Conservation (phyloP, 2,113 vertebrate species). For the Saimiri boliviensis region DNA sequence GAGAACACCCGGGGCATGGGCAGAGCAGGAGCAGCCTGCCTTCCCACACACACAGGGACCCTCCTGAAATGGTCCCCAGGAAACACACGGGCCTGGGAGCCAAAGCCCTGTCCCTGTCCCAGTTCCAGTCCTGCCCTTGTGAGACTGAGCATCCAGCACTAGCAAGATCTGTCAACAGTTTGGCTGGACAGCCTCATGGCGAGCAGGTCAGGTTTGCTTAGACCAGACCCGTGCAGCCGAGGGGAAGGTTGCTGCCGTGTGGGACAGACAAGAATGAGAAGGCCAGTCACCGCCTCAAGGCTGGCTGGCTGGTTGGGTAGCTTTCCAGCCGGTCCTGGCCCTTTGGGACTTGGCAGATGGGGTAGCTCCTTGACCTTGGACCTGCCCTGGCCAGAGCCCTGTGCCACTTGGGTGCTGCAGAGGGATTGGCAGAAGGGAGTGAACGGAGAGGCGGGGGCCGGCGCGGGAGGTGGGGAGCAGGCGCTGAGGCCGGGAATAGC, state of each 20-base stretch:
- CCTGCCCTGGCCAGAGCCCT: neutral
- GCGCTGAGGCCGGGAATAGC: neutral
- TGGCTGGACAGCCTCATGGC: accelerated
- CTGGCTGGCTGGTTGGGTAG: neutral
- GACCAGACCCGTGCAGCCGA: neutral
- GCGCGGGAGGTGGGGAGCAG: neutral
- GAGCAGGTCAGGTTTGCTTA: neutral
- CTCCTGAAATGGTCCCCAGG: neutral
- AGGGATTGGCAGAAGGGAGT: neutral
- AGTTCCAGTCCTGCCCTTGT: accelerated
- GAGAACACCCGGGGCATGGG: accelerated
- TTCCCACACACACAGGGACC: accelerated
- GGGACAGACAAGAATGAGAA: neutral
- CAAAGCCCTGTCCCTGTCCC: neutral
- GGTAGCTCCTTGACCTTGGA: neutral
- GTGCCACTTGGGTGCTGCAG: neutral
- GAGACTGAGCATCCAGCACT: neutral
- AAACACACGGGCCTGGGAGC: neutral
- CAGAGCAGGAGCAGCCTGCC: neutral
- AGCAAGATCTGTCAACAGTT: neutral
- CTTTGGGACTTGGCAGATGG: neutral
- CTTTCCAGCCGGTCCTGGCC: neutral
- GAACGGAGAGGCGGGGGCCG: neutral
- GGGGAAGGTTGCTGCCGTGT: accelerated
- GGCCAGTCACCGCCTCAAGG: neutral